Evolutionary conservation across 2,797 vertebrate genomes (phyloP).

Genomic region (Apogon hyalosoma): DNA sequence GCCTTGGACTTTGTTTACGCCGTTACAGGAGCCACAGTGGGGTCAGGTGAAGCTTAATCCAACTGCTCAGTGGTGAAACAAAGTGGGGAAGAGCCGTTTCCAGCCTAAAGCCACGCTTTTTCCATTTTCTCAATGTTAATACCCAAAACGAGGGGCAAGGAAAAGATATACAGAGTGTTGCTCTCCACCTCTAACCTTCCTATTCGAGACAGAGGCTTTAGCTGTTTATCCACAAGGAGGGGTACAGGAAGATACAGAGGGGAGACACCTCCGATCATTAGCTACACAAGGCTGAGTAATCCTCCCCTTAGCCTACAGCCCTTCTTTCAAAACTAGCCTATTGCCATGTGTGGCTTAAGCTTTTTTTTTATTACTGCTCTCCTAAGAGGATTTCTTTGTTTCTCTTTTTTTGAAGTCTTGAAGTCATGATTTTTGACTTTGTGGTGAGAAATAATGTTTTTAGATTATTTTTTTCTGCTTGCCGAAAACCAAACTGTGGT

Average conservation of each 20-base stretch:
- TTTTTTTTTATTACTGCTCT: slow-evolving; percentile 72
- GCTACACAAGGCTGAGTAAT: slow-evolving; percentile 75
- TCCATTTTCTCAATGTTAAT: slow-evolving; percentile 54
- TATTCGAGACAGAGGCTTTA: slow-evolving; percentile 61
- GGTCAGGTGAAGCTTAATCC: slow-evolving; percentile 55
- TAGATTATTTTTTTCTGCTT: slow-evolving; percentile 66
- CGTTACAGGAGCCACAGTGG: slow-evolving; percentile 42
- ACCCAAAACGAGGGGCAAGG: slow-evolving; percentile 47
- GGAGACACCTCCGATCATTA: slow-evolving; percentile 73
- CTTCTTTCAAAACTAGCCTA: slow-evolving; percentile 77
- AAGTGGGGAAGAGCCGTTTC: slow-evolving; percentile 60
- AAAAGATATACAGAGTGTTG: slow-evolving; percentile 50
- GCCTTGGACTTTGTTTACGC: slow-evolving; percentile 33
- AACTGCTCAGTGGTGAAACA: slow-evolving; percentile 48
- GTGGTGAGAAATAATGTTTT: slow-evolving; percentile 72
- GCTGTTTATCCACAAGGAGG: slow-evolving; percentile 52
- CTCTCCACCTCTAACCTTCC: slow-evolving; percentile 62
- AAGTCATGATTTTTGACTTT: slow-evolving; percentile 74
- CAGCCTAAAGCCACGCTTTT: slow-evolving; percentile 49
- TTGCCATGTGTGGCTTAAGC: slow-evolving; percentile 83
- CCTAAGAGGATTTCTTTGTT: slow-evolving; percentile 72
- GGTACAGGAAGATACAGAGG: slow-evolving; percentile 49
- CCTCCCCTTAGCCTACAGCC: slow-evolving; percentile 71
- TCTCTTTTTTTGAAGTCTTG: slow-evolving; percentile 63
- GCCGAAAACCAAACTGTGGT: slow-evolving; percentile 86